Conservation (phyloP, 2,797 vertebrate genomes). For the Intellagama lesueurii region DNA sequence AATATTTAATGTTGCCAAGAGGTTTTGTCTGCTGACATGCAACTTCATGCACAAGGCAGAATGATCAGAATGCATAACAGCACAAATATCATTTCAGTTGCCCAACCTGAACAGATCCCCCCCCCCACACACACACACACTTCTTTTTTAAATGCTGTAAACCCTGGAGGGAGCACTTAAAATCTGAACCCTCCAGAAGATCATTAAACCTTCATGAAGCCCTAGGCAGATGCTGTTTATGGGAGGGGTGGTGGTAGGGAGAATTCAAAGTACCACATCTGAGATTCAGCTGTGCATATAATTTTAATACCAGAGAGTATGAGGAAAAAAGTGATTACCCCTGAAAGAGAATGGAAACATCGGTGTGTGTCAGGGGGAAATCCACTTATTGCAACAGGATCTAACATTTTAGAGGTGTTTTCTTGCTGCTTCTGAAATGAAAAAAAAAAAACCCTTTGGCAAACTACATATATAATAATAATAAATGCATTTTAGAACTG, state of each 20-base stretch:
- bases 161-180: constrained; percentile 51
- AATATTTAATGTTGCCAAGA: constrained; percentile 69
- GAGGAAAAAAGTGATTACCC: background rate
- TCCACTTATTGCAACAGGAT: background rate
- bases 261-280: background rate
- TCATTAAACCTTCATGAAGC: background rate
- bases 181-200: constrained; percentile 10
- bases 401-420: background rate
- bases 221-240: background rate
- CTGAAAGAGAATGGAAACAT: background rate
- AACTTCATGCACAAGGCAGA: constrained; percentile 46
- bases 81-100: constrained; percentile 53
- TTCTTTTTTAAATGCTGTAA: constrained; percentile 18
- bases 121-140: background rate
- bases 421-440: no score
- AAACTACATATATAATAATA: no score
- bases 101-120: constrained; percentile 46
- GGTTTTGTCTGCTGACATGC: constrained; percentile 66
- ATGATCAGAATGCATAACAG: constrained; percentile 49
- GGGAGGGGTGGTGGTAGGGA: no score
- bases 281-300: background rate
- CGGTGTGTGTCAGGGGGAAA: background rate
- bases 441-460: no score
- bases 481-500: no score
- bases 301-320: background rate